These are phyloP conservation scores for Micrastur ruficollis DNA, from an alignment of 2,797 vertebrate genomes.

Conservation along the genomic window DNA sequence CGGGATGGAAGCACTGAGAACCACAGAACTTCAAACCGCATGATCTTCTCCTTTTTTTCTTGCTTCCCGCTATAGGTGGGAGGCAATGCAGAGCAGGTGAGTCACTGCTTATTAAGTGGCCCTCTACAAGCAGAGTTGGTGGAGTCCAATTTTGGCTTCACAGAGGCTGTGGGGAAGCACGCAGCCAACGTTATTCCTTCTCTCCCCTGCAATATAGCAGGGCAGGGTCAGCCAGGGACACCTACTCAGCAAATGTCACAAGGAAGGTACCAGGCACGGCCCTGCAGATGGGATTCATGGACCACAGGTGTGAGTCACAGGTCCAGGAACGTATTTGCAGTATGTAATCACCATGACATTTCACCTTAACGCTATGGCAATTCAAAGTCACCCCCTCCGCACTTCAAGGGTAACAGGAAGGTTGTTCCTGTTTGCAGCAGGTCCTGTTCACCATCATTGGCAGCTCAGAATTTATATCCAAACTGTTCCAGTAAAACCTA, in stretches of 20 bases:
- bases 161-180: neutral
- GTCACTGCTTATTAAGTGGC: neutral
- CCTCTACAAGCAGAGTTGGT: neutral
- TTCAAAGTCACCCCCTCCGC: neutral
- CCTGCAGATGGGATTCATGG: neutral
- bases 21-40: neutral
- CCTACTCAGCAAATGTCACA: neutral
- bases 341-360: neutral
- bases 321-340: neutral
- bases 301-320: neutral
- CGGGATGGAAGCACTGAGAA: accelerated
- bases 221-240: neutral
- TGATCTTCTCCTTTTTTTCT: neutral
- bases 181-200: neutral
- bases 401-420: neutral
- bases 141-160: neutral
- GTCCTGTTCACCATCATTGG: neutral
- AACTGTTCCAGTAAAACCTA: neutral
- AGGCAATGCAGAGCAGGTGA: neutral
- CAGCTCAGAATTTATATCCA: neutral
- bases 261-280: neutral
- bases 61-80: neutral
- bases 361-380: neutral
- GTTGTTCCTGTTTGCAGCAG: neutral
- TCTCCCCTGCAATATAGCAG: neutral